Percentiles rank a stretch among this genome's conserved stretches.
phyloP scores from a whole-genome alignment of 1,140 invertebrate genomes.

The Leptopilina clavipes region DNA sequence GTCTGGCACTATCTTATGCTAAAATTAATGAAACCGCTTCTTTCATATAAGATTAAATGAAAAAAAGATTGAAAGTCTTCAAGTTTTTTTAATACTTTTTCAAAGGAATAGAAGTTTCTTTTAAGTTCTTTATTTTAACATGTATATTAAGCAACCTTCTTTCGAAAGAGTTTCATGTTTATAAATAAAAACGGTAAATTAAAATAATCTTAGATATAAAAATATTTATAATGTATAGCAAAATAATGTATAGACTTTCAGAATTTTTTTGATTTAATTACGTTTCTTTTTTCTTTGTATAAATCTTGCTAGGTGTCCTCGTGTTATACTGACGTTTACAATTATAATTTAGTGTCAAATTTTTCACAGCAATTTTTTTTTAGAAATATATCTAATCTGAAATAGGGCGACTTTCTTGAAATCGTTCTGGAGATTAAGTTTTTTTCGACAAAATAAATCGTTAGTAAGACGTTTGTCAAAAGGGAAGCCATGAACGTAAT shows the following conservation, averaged over 20 bases:
- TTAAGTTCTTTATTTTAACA: background rate
- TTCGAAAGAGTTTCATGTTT: no score
- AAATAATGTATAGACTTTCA: no score
- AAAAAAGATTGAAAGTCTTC: background rate
- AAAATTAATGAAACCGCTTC: background rate
- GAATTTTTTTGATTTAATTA: no score
- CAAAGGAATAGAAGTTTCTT: background rate
- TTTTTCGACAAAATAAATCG: background rate
- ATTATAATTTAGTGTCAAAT: no score
- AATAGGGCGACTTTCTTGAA: background rate
- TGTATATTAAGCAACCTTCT: no score
- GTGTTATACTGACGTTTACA: no score
- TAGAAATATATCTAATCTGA: background rate
- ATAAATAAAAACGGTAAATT: no score
- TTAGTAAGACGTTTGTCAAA: background rate
- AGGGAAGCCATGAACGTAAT: background rate
- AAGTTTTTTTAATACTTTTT: background rate
- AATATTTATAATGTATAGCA: no score
- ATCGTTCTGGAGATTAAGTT: background rate
- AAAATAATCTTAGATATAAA: no score
- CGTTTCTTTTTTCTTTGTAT: no score
- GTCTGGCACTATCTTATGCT: background rate
- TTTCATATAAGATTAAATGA: background rate
- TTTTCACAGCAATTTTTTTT: constrained; percentile 2
- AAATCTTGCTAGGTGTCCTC: no score